Conservation (phyloP, 2,797 vertebrate genomes). For the Alfaro cultratus region DNA sequence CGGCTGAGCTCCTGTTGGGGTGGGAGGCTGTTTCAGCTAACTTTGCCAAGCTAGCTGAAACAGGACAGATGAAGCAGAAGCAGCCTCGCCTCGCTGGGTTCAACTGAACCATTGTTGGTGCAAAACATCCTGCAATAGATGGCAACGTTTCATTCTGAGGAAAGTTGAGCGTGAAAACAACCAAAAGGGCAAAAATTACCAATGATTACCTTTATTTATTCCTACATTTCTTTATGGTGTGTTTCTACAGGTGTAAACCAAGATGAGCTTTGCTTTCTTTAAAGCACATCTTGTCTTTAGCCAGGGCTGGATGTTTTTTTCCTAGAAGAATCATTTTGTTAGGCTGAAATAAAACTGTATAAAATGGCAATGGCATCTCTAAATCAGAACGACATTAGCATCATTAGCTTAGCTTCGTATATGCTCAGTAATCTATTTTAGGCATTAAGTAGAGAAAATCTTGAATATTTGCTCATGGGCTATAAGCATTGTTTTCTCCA, state of each 20-base stretch:
- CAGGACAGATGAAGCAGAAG: not conserved
- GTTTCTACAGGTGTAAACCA: no score
- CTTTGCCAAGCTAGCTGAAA: not conserved
- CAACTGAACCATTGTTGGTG: not conserved
- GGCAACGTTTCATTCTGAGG: not conserved
- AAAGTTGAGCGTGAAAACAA: not conserved
- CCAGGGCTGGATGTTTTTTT: not conserved
- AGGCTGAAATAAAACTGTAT: no score
- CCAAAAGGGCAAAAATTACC: not conserved
- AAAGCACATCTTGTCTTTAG: not conserved
- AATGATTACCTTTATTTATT: not conserved
- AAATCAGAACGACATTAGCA: no score
- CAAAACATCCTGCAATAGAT: not conserved
- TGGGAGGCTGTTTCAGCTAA: no score
- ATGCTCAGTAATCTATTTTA: no score
- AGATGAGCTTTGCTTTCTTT: not conserved
- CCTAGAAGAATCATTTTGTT: not conserved
- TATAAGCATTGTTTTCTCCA: not conserved
- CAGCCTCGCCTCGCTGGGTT: not conserved
- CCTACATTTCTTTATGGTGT: no score
- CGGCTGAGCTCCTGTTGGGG: no score
- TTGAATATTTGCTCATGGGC: no score
- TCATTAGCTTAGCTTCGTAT: no score
- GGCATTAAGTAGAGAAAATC: no score
- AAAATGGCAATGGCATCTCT: no score